Evolutionary conservation across 2,797 vertebrate species (phyloP).

Genomic region (Lithobates pipiens): DNA sequence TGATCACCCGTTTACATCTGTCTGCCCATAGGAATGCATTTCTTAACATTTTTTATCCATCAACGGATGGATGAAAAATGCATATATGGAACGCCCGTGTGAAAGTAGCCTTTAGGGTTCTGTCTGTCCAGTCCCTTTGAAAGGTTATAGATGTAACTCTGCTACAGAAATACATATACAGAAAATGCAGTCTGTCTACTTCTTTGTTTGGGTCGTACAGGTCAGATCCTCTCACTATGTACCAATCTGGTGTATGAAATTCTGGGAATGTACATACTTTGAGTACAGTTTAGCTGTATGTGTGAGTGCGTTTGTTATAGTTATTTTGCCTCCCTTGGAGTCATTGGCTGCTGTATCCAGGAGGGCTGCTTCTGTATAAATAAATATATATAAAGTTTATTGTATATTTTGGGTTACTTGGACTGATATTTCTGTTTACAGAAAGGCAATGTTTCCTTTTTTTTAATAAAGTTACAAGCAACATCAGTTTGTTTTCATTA

Average conservation of each 20-base stretch:
- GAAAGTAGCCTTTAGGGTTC: too few species aligned
- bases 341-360: constrained; percentile 52
- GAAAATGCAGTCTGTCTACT: neutral
- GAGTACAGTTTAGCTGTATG: neutral
- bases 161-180: neutral
- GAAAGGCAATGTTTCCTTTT: constrained; percentile 37
- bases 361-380: neutral
- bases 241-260: neutral
- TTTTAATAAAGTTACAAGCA: constrained; percentile 43
- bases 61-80: too few species aligned
- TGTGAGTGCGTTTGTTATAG: constrained; percentile 4
- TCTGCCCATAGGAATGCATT: too few species aligned
- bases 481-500: neutral
- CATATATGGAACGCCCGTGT: too few species aligned
- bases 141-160: neutral
- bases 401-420: constrained; percentile 44
- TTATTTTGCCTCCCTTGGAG: constrained; percentile 23
- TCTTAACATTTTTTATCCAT: too few species aligned
- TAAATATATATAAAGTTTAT: neutral
- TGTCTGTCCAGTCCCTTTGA: neutral
- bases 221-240: constrained; percentile 7
- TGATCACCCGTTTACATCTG: too few species aligned
- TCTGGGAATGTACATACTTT: neutral
- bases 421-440: constrained; percentile 44
- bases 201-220: neutral